Base-by-base conservation (phyloP, 2,113 vertebrate genomes). In the Litocranius walleri region DNA sequence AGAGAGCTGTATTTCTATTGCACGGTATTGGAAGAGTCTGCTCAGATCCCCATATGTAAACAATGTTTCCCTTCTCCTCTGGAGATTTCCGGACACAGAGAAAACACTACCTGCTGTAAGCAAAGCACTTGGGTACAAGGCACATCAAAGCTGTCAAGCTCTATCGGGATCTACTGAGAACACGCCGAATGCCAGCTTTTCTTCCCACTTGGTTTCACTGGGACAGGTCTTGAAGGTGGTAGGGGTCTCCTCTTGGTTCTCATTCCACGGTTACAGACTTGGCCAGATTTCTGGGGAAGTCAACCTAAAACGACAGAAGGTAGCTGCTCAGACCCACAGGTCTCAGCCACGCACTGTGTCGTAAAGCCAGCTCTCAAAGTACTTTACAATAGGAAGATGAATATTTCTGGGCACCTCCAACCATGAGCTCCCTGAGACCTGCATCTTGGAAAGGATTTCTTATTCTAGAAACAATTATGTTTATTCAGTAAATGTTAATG, bases 201-300 rank as follows among this genome's bases (percentile, higher is more conserved):
- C 74, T 94, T 94, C 93, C 96, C 97, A 67, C 48, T 97, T 50
- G 94, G 86, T 62, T 33, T 93, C 88, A 40, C 52, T 30, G 27
- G 67, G 86, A 84, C 25, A 6, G 94, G 59, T 89, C 92, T 92
- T 50, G 29, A 85, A 61, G 59, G 50, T 61, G 88, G 52, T 1
- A 21, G 40, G 13, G n/a, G 80, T 96, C 97, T 90, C 30, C 52
- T 93, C 90, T 40, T 80, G 27, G 52, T 94, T 97, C 83, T 99
- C 99, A 99, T 97, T 99, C 99, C 98, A 99, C 99, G 0, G 99
- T 99, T 94, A 99, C 99, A 98, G 99, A 99, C 98, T 99, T 99
- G 98, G 99, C 99, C 98, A 99, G 98, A 97, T 99, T 99, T 98
- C 99, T 99, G 98, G 99, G 99, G 96, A 99, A 99, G 98, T 99